Evolutionary conservation across 1,140 invertebrate genomes (phyloP).

Genomic region (Leptinotarsa lineolata): DNA sequence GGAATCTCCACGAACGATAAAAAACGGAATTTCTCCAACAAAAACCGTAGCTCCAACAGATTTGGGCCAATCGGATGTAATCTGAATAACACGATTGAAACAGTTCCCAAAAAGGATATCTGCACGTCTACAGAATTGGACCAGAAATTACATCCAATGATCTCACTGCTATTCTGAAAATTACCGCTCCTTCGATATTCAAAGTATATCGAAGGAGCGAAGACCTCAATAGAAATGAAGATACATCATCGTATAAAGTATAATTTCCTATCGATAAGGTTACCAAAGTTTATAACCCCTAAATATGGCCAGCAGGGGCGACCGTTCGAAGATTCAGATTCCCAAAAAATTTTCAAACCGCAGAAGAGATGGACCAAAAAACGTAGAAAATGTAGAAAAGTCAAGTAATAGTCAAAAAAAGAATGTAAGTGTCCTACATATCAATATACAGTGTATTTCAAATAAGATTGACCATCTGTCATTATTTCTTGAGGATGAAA

Average conservation of each 20-base stretch:
- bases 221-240: constrained; percentile 12
- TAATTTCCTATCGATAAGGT: constrained; percentile 8
- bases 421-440: no score
- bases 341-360: no score
- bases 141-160: constrained; percentile 15
- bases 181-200: constrained; percentile 9
- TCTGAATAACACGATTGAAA: constrained; percentile 14
- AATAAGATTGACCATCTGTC: no score
- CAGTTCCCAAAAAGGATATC: constrained; percentile 10
- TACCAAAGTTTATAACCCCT: neutral
- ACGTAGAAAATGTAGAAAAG: no score
- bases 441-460: no score
- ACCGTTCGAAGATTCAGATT: neutral
- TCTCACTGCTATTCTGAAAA: constrained; percentile 17
- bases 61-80: constrained; percentile 9
- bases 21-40: no score
- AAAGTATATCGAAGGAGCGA: constrained; percentile 9
- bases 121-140: constrained; percentile 12
- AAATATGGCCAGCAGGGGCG: constrained; percentile 14
- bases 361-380: no score
- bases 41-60: constrained; percentile 9
- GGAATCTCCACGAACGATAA: no score
- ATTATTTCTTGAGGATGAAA: constrained; percentile 10
- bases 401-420: no score
- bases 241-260: constrained; percentile 13